Base-by-base conservation (phyloP, 1,140 invertebrate species). In the Microplitis demolitor region DNA sequence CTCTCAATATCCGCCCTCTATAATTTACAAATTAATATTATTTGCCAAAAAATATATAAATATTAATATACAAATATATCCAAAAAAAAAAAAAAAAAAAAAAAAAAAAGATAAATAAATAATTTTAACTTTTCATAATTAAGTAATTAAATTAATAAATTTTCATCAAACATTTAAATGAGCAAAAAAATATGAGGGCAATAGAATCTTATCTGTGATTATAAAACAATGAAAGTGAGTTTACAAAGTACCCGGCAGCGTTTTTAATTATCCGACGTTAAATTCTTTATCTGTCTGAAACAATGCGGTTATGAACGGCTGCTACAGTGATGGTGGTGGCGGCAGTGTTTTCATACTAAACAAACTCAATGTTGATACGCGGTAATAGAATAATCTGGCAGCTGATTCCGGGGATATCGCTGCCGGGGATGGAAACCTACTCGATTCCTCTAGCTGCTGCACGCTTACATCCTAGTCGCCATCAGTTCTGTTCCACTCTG, bases 341-440 rank as follows among this genome's bases (percentile, higher is more conserved):
- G n/a, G 62, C 54, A 60, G 54, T 88, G 85, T 88, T 87, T 88
- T 87, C 85, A 85, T 81, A 86, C 79, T 83, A 87, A 88, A 88
- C 86, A 87, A 81, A 78, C 80, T 80, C 81, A 74, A 87, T 88
- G 87, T 88, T 88, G 87, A 88, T 88, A 87, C 86, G 82, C 86
- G 82, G 86, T 88, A 88, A 88, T 88, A 88, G 87, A 88, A 88
- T 88, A 88, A 88, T 88, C 87, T 88, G 85, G 84, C 87, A 85
- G 84, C 85, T 86, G 87, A 87, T 87, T 87, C 83, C 83, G 81
- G 82, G 85, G 85, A 87, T 87, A 86, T 87, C 83, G 84, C 86
- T 84, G 73, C 80, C 79, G 82, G 86, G 80, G 84, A 83, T 84
- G 82, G 83, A 83, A 83, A 84, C 80, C 80, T 80, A 80, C 82